Base-by-base conservation (phyloP, 2,888 invertebrate species). In the Agriopis aurantiaria region DNA sequence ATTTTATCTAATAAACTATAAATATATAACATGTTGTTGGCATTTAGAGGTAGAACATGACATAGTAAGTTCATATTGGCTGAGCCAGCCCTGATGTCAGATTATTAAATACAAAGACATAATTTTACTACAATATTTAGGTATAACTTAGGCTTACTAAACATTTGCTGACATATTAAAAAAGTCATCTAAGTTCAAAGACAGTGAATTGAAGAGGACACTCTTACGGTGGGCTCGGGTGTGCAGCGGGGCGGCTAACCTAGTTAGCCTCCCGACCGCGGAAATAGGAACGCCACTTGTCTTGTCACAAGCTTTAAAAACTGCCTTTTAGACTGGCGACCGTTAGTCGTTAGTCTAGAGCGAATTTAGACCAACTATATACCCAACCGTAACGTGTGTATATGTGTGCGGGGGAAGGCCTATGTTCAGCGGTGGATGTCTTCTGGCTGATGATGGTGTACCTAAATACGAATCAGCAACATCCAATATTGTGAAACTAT, bases 201-300 rank as follows among this genome's bases (percentile, higher is more conserved):
- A 57, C 33, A 46, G 33, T 17, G 40, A 33, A 43, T 23, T 63
- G 67, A 70, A 67, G 66, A 71, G 65, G 69, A 62, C 68, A 62
- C 68, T 40, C 67, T 60, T 68, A 61, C 59, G 33, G 66, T 23
- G 12, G 57, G 59, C 67, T 72, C 51, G 23, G 56, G 43, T 68
- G 74, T 65, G 63, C 74, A 74, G 61, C 72, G 68, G 65, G 56
- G 68, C 67, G 63, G 64, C 71, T 72, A 75, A 73, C 77, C 77
- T 46, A 65, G 77, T 75, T 77, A 73, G 58, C 63, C 65, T 61
- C 55, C 70, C 71, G 70, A 63, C 74, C 77, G 71, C 63, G 63
- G 72, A 71, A 72, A 69, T 49, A 74, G 62, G 64, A 68, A 33
- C 71, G 46, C 58, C 43, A 57, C 68, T 68, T 49, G 56, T 23